A percentile compares a stretch with the other conserved stretches of the same genome.
These are phyloP conservation scores for Morus bassanus DNA, from an alignment of 2,797 vertebrate species.

Conservation along the genomic window DNA sequence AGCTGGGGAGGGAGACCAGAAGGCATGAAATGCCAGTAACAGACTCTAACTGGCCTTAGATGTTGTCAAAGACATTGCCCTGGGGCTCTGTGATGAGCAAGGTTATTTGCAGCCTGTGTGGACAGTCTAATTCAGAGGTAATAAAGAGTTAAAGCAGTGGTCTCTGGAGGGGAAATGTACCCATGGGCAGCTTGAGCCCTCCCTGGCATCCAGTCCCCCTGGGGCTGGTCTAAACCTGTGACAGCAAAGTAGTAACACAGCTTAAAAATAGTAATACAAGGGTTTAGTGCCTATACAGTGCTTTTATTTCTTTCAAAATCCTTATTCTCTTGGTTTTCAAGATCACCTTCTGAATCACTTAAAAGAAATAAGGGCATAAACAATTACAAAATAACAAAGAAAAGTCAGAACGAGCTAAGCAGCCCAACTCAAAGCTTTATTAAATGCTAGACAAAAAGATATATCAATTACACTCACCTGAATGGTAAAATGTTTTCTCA, in stretches of 20 bases:
- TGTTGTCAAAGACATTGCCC: background rate
- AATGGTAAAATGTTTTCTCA: background rate
- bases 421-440: background rate
- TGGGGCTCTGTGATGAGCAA: background rate
- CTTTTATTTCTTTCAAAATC: background rate
- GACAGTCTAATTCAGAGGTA: background rate
- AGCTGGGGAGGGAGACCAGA: background rate
- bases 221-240: accelerated
- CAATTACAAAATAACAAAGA: background rate
- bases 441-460: background rate
- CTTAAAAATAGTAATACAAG: background rate
- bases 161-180: background rate
- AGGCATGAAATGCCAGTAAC: background rate
- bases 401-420: background rate
- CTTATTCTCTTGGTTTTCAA: background rate
- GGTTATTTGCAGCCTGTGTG: background rate
- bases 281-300: background rate
- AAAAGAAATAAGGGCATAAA: background rate
- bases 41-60: background rate
- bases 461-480: background rate
- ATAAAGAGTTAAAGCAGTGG: background rate
- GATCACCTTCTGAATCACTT: background rate
- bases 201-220: accelerated
- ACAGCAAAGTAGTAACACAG: background rate
- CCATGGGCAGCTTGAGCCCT: background rate